A percentile compares a stretch with the other conserved stretches of the same genome.
These are phyloP conservation scores for Schrankia costaestrigalis DNA, from an alignment of 2,888 invertebrate genomes.

Conservation along the genomic window DNA sequence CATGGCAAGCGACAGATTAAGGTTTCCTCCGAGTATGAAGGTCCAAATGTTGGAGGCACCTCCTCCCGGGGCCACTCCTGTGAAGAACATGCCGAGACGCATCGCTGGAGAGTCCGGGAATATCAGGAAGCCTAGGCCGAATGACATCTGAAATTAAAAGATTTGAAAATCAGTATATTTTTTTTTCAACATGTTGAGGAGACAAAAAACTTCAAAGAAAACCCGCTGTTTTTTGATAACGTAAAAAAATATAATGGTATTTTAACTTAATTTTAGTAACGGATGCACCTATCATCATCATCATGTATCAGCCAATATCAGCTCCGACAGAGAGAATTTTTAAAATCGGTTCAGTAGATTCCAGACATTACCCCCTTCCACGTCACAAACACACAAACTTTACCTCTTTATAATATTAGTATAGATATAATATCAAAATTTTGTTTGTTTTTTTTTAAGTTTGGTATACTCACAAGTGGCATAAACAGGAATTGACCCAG, in stretches of 20 bases:
- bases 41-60: slow-evolving; percentile 99
- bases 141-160: slow-evolving; percentile 81
- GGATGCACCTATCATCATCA: too few relatives aligned
- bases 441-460: too few relatives aligned
- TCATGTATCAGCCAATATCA: too few relatives aligned
- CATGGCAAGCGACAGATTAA: slow-evolving; percentile 97
- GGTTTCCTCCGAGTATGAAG: slow-evolving; percentile 93
- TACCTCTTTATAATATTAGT: too few relatives aligned
- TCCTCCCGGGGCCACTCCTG: slow-evolving; percentile 95
- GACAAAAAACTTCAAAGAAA: neutral
- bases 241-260: too few relatives aligned
- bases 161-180: neutral
- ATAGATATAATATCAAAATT: too few relatives aligned
- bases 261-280: too few relatives aligned
- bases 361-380: too few relatives aligned
- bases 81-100: slow-evolving; percentile 93
- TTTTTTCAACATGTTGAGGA: neutral
- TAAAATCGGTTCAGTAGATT: too few relatives aligned
- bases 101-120: slow-evolving; percentile 83
- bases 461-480: slow-evolving; percentile 90
- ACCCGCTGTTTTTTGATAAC: too few relatives aligned
- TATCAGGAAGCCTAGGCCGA: slow-evolving; percentile 84
- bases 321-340: too few relatives aligned
- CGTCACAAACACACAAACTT: too few relatives aligned
- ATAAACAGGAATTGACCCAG: slow-evolving; percentile 89